Base-by-base conservation (phyloP, 2,797 vertebrate genomes). In the Coregonus ussuriensis region DNA sequence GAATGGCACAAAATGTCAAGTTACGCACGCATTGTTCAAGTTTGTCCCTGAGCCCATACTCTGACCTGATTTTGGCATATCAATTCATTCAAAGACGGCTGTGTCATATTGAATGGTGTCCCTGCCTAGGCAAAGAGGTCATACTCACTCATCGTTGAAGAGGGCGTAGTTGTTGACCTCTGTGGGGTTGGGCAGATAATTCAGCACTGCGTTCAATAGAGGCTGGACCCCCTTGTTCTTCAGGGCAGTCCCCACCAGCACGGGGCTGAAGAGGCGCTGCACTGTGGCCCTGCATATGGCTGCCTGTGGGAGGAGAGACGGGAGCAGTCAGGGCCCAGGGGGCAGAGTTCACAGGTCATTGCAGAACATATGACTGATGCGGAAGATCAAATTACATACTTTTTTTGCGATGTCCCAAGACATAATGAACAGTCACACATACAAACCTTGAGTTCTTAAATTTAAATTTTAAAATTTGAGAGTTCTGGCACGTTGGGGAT, bases 161-260 rank as follows among this genome's bases (percentile, higher is more conserved):
- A 96, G 89, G 25, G 96, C 98, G 0, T 96, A 98, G 91, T 99
- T 99, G 82, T 95, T 93, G 41, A 99, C 96, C 88, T 99, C 96
- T 0, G 94, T 95, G 7, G 98, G 98, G 77, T 97, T 94, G 0
- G 98, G 98, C 70, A 99, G 94, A 75, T 96, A 99, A 7, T 98
- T 96, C 80, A 99, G 85, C 56, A 95, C 93, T 0, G 97, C 97
- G n/a, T 99, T 93, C 84, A 99, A 84, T 4, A 99, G 90, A 0
- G 97, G 97, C 84, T 99, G 98, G 2, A 99, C 94, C 0, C 98
- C 98, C 87, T 98, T 99, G 91, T 99, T 99, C 91, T 97, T 99
- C 86, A 99, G 71, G 6, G 98, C 98, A 6, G 97, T 98, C 80
- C 98, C 98, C 83, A 99, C 91, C 54, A 99, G 88, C 6, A 99